Base-by-base conservation (phyloP, 2,888 invertebrate species). In the Dorcus parallelipipedus region DNA sequence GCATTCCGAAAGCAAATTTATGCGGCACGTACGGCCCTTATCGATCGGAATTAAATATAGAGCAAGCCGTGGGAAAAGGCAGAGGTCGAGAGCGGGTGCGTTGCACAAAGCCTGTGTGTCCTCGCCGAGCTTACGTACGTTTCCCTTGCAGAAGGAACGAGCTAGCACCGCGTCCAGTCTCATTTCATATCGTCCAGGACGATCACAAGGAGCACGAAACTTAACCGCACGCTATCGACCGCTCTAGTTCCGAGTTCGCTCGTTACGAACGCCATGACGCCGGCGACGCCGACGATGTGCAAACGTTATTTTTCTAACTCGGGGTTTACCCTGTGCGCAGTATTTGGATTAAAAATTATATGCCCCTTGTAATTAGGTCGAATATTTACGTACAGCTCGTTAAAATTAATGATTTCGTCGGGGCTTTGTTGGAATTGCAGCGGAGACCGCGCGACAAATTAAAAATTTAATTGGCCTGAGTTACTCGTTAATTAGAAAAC, bases 161-260 rank as follows among this genome's bases (percentile, higher is more conserved):
- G 52, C 51, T 14, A 56, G 48, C 33, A 58, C 51, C 49, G 54
- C 43, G 43, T 62, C 60, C 48, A 62, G 47, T 54, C 54, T 45
- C 60, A 60, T 60, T 60, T 43, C 50, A 54, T 45, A 23, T 9
- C 20, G 42, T 39, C 43, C 49, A 43, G 23, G 26, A 39, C 38
- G 10, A 10, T 20, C 56, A 43, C n/a, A 59, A 57, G 56, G 52
- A 52, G 48, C 52, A 43, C 38, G 48, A 45, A 40, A 54, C 58
- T 47, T 49, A 53, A 53, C 58, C 33, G 42, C 47, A 49, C 54
- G 58, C 58, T 62, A 62, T 62, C 57, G 62, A 62, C 56, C 62
- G 53, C 51, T 45, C 50, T 60, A 57, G 61, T 56, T 56, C 38
- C 10, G 38, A 38, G n/a, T 50, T 49, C 40, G 14, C 17, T 52